These are phyloP conservation scores for Mormyrops attenuatus DNA, from an alignment of 2,797 vertebrate species.

Conservation along the genomic window DNA sequence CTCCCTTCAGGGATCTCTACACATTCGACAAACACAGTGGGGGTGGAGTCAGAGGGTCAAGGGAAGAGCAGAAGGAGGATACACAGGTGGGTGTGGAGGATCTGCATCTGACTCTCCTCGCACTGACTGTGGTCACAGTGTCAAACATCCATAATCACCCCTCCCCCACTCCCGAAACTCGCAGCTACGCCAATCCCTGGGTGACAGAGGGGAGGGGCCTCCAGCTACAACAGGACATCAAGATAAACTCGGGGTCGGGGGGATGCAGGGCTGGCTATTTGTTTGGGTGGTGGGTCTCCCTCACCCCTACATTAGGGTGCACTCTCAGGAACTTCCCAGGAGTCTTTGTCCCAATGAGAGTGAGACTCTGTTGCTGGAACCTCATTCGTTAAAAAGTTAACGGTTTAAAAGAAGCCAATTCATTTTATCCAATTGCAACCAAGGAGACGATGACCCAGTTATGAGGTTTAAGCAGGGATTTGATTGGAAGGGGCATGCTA, in stretches of 20 bases:
- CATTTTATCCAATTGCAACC: constrained; percentile 42
- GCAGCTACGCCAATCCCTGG: background rate
- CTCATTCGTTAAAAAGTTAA: constrained; percentile 40
- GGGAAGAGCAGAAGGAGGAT: background rate
- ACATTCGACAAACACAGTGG: background rate
- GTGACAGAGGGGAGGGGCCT: background rate
- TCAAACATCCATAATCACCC: background rate
- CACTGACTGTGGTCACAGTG: background rate
- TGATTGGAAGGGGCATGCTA: constrained; percentile 75
- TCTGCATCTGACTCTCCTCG: background rate
- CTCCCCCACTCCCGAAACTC: background rate
- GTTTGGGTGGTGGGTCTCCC: background rate
- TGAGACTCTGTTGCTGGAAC: constrained; percentile 27
- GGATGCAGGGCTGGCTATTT: background rate
- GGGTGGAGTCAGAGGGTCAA: background rate
- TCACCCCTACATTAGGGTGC: background rate
- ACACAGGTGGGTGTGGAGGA: background rate
- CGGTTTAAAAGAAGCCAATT: constrained; percentile 39
- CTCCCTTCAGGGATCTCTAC: background rate
- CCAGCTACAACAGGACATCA: background rate
- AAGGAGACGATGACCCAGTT: constrained; percentile 69
- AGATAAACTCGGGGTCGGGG: background rate
- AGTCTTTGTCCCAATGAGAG: background rate
- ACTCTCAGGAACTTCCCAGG: background rate
- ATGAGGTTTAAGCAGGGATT: constrained; percentile 73